These are phyloP conservation scores for Lanius collurio DNA, from an alignment of 2,113 vertebrate genomes.

Conservation along the genomic window DNA sequence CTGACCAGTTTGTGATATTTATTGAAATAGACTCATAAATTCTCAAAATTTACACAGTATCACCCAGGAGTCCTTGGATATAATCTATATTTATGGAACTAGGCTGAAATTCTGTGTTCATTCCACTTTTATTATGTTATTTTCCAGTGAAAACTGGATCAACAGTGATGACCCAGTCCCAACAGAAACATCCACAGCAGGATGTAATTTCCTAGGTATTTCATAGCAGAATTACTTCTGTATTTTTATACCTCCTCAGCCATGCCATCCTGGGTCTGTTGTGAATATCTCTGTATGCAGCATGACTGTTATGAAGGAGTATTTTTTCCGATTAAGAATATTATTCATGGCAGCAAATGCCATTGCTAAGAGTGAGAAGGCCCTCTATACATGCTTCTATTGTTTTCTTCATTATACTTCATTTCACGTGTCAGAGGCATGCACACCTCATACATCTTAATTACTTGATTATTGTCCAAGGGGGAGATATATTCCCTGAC, in stretches of 20 bases:
- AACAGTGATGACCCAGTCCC: not conserved
- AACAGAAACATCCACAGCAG: not conserved
- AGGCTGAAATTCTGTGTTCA: slow-evolving; percentile 7
- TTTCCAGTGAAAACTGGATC: slow-evolving; percentile 11
- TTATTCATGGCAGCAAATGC: slow-evolving; percentile 14
- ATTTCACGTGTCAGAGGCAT: not conserved
- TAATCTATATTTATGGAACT: not conserved
- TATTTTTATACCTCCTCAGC: not conserved
- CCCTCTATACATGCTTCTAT: not conserved
- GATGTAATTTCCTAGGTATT: slow-evolving; percentile 22
- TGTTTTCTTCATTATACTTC: slow-evolving; percentile 30
- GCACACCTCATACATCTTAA: slow-evolving; percentile 64
- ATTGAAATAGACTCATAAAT: not conserved
- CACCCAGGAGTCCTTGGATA: not conserved
- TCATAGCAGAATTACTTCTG: slow-evolving; percentile 21
- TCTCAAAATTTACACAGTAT: not conserved
- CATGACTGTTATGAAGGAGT: not conserved
- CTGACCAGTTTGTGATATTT: not conserved
- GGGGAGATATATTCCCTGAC: not conserved
- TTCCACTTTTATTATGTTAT: not conserved
- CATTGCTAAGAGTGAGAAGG: not conserved
- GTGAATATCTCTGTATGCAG: not conserved
- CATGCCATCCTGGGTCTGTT: not conserved
- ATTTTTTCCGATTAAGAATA: not conserved
- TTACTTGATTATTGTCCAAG: slow-evolving; percentile 59